These are phyloP conservation scores for Chironomus tepperi DNA, from an alignment of 1,140 invertebrate species.

Conservation along the genomic window DNA sequence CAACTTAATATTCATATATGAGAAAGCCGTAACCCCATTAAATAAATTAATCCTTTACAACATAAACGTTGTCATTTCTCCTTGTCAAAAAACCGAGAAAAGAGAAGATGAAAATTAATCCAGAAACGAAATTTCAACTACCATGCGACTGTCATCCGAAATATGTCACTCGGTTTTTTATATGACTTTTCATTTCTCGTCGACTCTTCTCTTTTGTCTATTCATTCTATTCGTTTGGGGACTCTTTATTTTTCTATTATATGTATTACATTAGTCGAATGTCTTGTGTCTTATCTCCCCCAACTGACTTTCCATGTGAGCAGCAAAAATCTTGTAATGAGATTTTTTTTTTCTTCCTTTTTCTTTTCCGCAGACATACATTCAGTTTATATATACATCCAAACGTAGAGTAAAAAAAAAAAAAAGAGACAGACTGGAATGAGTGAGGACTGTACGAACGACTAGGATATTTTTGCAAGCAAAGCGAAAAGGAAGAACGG, in stretches of 20 bases:
- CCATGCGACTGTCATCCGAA: too few relatives aligned
- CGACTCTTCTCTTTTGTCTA: background rate
- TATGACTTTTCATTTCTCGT: background rate
- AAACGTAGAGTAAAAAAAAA: background rate
- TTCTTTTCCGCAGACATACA: constrained; percentile 12
- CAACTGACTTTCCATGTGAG: constrained; percentile 6
- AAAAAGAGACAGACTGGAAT: background rate
- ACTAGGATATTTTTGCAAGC: background rate
- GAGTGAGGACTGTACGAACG: background rate
- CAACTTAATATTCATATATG: too few relatives aligned
- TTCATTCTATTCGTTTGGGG: background rate
- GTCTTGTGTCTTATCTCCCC: constrained; percentile 5
- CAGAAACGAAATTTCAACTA: too few relatives aligned
- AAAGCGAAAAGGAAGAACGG: background rate
- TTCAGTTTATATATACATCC: background rate
- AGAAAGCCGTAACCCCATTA: too few relatives aligned
- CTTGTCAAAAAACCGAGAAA: too few relatives aligned
- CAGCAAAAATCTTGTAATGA: constrained; percentile 2
- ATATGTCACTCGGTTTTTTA: background rate
- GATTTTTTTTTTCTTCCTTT: background rate
- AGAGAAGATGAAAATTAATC: too few relatives aligned
- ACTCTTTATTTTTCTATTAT: constrained; percentile 10
- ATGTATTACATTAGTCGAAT: constrained; percentile 2
- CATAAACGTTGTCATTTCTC: too few relatives aligned
- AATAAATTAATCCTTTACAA: too few relatives aligned